Conservation (phyloP, 2,888 invertebrate species). For the Bugula neritina region DNA sequence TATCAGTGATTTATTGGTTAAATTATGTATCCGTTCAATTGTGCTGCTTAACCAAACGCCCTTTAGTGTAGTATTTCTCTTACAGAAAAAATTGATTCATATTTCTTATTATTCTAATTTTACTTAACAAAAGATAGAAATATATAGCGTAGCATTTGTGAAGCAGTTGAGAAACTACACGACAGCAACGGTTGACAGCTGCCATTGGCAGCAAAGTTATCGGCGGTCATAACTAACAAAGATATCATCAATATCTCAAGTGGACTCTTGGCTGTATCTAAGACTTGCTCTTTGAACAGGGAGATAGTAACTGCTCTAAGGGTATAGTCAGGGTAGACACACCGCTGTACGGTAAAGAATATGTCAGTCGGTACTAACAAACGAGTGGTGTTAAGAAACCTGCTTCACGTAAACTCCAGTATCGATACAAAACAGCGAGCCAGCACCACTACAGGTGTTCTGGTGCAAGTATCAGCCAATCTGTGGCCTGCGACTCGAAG, state of each 20-base stretch:
- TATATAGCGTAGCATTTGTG: background rate
- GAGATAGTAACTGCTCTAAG: background rate
- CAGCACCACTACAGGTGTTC: background rate
- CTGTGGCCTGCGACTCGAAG: background rate
- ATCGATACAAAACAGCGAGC: background rate
- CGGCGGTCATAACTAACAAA: background rate
- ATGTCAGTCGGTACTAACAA: slow-evolving; percentile 19
- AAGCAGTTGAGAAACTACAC: no score
- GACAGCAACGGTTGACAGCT: no score
- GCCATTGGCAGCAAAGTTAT: background rate
- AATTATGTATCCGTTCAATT: background rate
- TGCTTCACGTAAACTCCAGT: slow-evolving; percentile 3
- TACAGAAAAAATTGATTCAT: background rate
- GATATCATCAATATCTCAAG: background rate
- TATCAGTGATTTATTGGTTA: background rate
- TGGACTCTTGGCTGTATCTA: background rate
- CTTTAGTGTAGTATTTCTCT: background rate
- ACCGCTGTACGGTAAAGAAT: no score
- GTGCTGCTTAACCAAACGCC: background rate
- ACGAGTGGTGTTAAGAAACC: background rate
- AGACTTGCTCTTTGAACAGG: background rate
- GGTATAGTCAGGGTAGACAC: background rate
- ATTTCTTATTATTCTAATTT: background rate
- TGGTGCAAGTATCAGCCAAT: background rate
- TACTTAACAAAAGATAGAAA: background rate